phyloP scores from a whole-genome alignment of 1,140 invertebrate species.

The Popillia japonica region DNA sequence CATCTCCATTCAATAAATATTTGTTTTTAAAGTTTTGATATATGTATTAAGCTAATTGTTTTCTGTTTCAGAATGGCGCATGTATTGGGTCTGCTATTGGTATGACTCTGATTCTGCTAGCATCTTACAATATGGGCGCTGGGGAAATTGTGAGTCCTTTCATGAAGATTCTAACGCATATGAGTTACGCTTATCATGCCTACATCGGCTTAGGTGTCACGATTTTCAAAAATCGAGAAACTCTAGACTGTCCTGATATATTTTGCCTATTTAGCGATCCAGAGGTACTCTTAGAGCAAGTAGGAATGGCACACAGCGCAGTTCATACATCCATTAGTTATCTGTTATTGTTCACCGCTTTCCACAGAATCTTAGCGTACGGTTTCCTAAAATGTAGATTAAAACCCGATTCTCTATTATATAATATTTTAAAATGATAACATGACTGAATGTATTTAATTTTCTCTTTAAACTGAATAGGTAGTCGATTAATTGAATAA shows the following conservation, averaged over 20 bases:
- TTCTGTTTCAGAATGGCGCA: constrained; percentile 15
- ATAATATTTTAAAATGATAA: background rate
- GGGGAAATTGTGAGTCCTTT: background rate
- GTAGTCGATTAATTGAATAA: no score
- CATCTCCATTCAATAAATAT: no score
- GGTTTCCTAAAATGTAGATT: constrained; percentile 6
- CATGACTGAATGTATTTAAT: constrained; percentile 4
- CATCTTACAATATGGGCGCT: background rate
- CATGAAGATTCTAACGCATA: constrained; percentile 6
- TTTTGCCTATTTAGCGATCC: constrained; percentile 29
- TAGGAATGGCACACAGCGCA: background rate
- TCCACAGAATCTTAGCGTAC: constrained; percentile 23
- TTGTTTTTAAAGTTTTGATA: no score
- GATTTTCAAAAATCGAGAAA: background rate
- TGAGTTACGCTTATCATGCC: constrained; percentile 18
- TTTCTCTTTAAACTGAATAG: background rate
- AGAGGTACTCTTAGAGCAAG: background rate
- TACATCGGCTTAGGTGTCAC: background rate
- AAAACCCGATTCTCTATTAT: background rate
- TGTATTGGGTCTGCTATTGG: constrained; percentile 23
- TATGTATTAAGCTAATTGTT: background rate
- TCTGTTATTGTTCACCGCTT: background rate
- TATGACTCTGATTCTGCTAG: background rate
- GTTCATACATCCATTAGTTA: background rate
- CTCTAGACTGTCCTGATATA: background rate